Base-by-base conservation (phyloP, 2,797 vertebrate species). In the Acrossocheilus fasciatus region DNA sequence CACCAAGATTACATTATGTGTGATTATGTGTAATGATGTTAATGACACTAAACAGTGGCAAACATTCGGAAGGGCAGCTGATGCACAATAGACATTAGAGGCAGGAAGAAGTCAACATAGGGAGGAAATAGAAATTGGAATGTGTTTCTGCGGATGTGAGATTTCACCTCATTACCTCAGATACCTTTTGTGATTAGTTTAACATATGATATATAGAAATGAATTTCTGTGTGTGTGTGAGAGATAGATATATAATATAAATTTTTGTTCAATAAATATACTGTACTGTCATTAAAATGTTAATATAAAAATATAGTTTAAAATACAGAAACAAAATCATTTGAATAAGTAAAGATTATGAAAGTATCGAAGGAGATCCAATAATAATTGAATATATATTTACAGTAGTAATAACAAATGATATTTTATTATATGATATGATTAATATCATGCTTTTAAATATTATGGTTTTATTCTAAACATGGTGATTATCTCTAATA, bases 1-100 rank as follows among this genome's bases (percentile, higher is more conserved):
- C 85, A 80, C 45, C 15, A 87, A 80, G 69, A 79, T 87, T 86
- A 86, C 87, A 86, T 88, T 79, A 87, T 87, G 80, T 86, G 89
- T 86, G 79, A 86, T 86, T 81, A 86, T 86, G 84, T 84, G 68
- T 87, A 84, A 83, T 86, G 84, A 88, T 86, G 87, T 91, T 90
- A 91, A 89, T 88, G 75, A 82, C 62, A 68, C 70, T 78, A 82
- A 81, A 84, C 84, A 81, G 85, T 74, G 86, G 64, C 69, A 86
- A 73, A 52, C 79, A 66, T 78, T 52, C 62, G 20, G 79, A 62
- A 15, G 64, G 64, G 87, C 84, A 68, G 83, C 75, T 57, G 62
- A 86, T 85, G 47, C 81, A 81, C 78, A 81, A 64, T 81, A 80
- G 84, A 41, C 76, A 80, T 72, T 62, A 62, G 30, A 73, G 54